These are phyloP conservation scores for Chrysochloris asiatica DNA, from an alignment of 2,113 vertebrate genomes.

Conservation along the genomic window DNA sequence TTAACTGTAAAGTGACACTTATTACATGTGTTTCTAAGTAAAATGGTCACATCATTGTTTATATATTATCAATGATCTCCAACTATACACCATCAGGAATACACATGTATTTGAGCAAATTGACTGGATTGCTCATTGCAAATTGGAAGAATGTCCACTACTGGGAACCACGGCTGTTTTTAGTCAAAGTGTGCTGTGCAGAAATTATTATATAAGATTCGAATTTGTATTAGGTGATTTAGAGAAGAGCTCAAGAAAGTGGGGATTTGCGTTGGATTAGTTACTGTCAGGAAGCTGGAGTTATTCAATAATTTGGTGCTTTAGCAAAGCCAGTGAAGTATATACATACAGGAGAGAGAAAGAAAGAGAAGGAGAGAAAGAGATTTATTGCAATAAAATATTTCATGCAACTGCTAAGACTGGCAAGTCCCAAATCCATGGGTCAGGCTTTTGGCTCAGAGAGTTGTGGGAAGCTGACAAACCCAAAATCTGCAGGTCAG, in stretches of 20 bases:
- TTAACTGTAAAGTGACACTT: background rate
- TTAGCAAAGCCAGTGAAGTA: background rate
- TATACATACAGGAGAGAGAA: too few species aligned
- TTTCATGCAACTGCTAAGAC: background rate
- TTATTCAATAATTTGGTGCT: background rate
- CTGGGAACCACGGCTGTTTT: rapidly evolving
- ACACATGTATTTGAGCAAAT: background rate
- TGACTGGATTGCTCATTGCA: rapidly evolving
- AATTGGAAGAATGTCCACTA: background rate
- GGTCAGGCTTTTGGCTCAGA: background rate
- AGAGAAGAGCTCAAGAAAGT: background rate
- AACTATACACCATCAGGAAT: background rate
- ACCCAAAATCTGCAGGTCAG: background rate
- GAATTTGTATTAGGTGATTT: background rate
- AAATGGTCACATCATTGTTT: background rate
- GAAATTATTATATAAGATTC: too few species aligned
- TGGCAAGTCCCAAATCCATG: background rate
- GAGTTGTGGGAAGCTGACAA: background rate
- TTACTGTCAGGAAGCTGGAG: background rate
- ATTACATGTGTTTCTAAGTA: background rate
- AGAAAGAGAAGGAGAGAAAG: too few species aligned
- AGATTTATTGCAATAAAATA: background rate
- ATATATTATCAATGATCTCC: background rate
- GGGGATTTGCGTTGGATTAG: background rate
- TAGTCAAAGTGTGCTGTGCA: background rate